Conservation (phyloP, 2,797 vertebrate genomes). For the Pseudomugil tenellus region DNA sequence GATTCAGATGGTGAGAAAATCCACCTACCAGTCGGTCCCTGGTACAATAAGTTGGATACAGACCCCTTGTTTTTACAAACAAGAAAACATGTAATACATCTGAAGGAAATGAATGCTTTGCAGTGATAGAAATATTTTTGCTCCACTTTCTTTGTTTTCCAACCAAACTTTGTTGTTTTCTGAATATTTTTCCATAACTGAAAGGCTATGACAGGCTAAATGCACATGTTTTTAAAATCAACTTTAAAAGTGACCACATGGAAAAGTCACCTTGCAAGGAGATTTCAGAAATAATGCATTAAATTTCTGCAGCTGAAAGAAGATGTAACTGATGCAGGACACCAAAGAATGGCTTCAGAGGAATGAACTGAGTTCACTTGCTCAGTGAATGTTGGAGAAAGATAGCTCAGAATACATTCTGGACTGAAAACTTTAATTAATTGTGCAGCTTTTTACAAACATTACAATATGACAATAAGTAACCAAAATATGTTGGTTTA, state of each 20-base stretch:
- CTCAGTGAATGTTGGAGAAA: constrained; percentile 15
- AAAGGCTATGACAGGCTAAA: neutral
- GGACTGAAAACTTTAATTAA: constrained; percentile 55
- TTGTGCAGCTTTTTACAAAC: constrained; percentile 18
- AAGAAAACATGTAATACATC: neutral
- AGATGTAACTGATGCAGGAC: constrained; percentile 43
- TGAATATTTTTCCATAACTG: too few relatives aligned
- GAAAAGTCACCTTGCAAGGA: neutral
- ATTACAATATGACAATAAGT: neutral
- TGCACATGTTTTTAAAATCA: neutral
- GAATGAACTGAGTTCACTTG: constrained; percentile 19
- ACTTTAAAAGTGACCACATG: neutral
- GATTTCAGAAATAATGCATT: constrained; percentile 41
- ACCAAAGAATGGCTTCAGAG: constrained; percentile 17
- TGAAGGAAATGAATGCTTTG: too few relatives aligned
- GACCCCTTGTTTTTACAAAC: neutral
- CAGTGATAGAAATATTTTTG: too few relatives aligned
- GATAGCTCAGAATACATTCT: constrained; percentile 24
- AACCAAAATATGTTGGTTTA: constrained; percentile 6
- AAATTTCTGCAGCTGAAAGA: constrained; percentile 50
- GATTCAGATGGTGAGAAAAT: neutral
- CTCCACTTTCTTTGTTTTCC: too few relatives aligned
- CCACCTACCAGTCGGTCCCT: neutral
- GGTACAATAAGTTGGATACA: neutral
- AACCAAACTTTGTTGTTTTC: too few relatives aligned